Percentiles rank a stretch among this genome's conserved stretches.
Evolutionary conservation across 1,140 invertebrate species (phyloP).

Genomic region (Achroia grisella): DNA sequence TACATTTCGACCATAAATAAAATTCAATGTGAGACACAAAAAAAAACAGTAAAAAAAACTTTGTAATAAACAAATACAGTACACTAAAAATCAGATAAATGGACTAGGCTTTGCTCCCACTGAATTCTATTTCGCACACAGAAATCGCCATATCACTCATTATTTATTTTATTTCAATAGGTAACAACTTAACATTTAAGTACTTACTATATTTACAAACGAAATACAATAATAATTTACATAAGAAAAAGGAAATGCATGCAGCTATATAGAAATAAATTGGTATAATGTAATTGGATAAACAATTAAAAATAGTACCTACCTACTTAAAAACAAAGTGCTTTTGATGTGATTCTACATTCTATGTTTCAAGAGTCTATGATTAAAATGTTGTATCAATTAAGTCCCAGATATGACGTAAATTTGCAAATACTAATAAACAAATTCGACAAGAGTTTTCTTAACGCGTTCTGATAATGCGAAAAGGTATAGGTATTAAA

Average conservation of each 20-base stretch:
- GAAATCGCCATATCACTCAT: constrained; percentile 9
- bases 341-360: too few species aligned
- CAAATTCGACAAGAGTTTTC: too few species aligned
- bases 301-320: not conserved
- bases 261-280: constrained; percentile 5
- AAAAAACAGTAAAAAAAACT: constrained; percentile 16
- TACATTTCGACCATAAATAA: constrained; percentile 25
- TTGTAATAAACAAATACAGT: constrained; percentile 18
- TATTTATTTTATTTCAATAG: constrained; percentile 18
- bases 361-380: too few species aligned
- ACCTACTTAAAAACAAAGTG: too few species aligned
- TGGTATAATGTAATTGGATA: constrained; percentile 5
- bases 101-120: constrained; percentile 36
- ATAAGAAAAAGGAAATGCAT: constrained; percentile 13
- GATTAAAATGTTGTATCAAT: too few species aligned
- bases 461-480: too few species aligned
- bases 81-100: constrained; percentile 34
- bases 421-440: too few species aligned
- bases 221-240: constrained; percentile 9
- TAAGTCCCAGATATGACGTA: too few species aligned
- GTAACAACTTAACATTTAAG: constrained; percentile 33
- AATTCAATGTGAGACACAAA: constrained; percentile 31
- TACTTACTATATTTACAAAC: constrained; percentile 41
- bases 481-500: too few species aligned
- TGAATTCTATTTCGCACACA: constrained; percentile 28